A percentile compares a stretch with the other conserved stretches of the same genome.
phyloP scores from a whole-genome alignment of 2,797 vertebrate genomes.

The Bovichtus diacanthus region DNA sequence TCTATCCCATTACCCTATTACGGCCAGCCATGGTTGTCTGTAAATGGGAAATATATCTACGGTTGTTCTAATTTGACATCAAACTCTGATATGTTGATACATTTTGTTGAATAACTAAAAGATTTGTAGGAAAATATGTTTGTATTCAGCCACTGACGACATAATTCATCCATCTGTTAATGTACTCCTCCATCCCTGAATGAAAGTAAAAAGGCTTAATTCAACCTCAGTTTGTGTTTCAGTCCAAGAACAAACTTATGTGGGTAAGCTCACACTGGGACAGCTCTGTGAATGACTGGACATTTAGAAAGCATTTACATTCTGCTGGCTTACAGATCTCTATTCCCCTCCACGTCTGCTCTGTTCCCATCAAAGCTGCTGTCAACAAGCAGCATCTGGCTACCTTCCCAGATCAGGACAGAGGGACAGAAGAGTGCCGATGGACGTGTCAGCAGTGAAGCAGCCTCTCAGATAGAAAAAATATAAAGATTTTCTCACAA shows the following conservation, averaged over 20 bases:
- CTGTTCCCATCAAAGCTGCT: conserved; percentile 60
- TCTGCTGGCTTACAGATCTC: conserved; percentile 38
- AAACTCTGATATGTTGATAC: background rate
- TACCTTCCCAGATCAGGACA: conserved; percentile 49
- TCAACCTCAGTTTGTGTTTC: background rate
- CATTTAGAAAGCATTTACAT: conserved; percentile 47
- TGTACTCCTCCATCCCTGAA: background rate
- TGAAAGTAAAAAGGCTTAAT: background rate
- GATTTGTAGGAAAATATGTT: background rate
- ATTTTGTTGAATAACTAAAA: background rate
- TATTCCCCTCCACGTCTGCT: conserved; percentile 39
- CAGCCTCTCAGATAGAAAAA: conserved; percentile 19
- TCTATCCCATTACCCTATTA: background rate
- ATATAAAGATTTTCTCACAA: conserved; percentile 23
- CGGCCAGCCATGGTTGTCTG: background rate
- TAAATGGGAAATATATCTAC: background rate
- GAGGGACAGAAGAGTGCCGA: conserved; percentile 29
- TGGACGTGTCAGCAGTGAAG: conserved; percentile 22
- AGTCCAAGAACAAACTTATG: background rate
- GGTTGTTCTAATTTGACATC: conserved; percentile 1
- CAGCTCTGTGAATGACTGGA: conserved; percentile 34
- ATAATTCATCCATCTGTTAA: background rate
- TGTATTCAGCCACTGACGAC: background rate
- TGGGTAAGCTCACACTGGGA: conserved; percentile 7
- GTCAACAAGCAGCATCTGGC: conserved; percentile 62